phyloP scores from a whole-genome alignment of 2,888 invertebrate genomes.

The Xylota segnis region DNA sequence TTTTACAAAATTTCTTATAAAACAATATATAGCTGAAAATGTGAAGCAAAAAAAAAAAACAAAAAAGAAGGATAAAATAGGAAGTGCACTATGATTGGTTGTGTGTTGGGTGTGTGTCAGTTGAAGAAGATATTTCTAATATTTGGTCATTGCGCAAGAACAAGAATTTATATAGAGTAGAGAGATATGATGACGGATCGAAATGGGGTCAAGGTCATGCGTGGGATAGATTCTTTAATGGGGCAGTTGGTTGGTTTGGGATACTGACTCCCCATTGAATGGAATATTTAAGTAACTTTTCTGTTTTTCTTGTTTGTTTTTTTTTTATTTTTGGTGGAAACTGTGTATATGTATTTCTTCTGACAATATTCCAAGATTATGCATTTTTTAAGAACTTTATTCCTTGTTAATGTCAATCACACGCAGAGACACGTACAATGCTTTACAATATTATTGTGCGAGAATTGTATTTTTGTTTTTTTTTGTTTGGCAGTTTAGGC shows the following conservation, averaged over 20 bases:
- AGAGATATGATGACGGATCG: constrained; percentile 16
- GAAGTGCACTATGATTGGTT: constrained; percentile 22
- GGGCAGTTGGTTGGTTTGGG: neutral
- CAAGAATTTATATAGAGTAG: constrained; percentile 31
- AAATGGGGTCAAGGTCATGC: constrained; percentile 75
- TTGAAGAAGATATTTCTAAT: constrained; percentile 6
- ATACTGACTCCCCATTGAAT: neutral
- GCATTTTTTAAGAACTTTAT: neutral
- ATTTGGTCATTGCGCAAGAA: constrained; percentile 66
- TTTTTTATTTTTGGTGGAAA: neutral
- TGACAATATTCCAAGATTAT: constrained; percentile 22
- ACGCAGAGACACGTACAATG: constrained; percentile 6
- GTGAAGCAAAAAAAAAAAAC: neutral
- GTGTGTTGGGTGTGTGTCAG: constrained; percentile 12
- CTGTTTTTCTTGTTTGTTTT: neutral
- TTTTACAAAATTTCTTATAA: constrained; percentile 1
- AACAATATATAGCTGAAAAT: constrained; percentile 15
- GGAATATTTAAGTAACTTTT: constrained; percentile 1
- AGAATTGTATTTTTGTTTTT: neutral
- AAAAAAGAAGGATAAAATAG: neutral
- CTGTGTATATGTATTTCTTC: neutral
- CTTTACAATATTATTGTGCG: constrained; percentile 24
- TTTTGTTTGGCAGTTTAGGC: constrained; percentile 44
- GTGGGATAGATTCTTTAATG: constrained; percentile 32
- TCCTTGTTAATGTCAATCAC: constrained; percentile 2